Conservation (phyloP, 1,140 invertebrate genomes). For the Trichoplusia ni region DNA sequence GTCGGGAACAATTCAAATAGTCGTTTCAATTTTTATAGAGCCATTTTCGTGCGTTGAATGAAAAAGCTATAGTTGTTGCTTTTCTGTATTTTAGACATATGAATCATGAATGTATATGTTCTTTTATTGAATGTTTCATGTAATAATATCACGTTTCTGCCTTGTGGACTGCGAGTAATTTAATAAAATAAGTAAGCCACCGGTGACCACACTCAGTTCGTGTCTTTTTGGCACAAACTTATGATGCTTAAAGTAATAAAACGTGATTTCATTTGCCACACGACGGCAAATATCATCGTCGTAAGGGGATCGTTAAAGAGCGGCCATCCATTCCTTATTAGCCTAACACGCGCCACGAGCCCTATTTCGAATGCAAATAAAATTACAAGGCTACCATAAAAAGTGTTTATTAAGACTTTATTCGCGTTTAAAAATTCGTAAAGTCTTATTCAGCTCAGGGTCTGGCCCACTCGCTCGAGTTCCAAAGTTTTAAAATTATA, state of each 20-base stretch:
- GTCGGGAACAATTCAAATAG: conserved; percentile 22
- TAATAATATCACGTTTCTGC: conserved; percentile 14
- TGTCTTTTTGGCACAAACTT: conserved; percentile 44
- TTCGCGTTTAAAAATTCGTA: conserved; percentile 73
- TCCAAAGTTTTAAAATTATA: conserved; percentile 71
- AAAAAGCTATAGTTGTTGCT: too few relatives aligned
- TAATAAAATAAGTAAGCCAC: conserved; percentile 22
- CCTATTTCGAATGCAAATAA: conserved; percentile 71
- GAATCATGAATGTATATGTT: too few relatives aligned
- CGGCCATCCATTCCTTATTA: conserved; percentile 69
- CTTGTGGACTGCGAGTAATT: not conserved
- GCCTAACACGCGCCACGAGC: conserved; percentile 62
- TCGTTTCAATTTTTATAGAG: conserved; percentile 19
- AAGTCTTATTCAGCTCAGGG: conserved; percentile 67
- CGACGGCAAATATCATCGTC: conserved; percentile 52
- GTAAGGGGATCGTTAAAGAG: conserved; percentile 53
- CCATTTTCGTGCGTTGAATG: too few relatives aligned
- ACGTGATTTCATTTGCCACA: conserved; percentile 53
- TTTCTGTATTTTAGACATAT: too few relatives aligned
- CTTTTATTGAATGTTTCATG: not conserved
- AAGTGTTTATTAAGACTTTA: conserved; percentile 74
- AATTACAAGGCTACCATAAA: conserved; percentile 71
- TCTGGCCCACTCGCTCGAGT: conserved; percentile 56
- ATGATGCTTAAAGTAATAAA: conserved; percentile 47
- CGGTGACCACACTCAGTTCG: conserved; percentile 36